Percentiles rank a stretch among this genome's conserved stretches.
phyloP scores from a whole-genome alignment of 2,113 vertebrate species.

The Narcine bancroftii region DNA sequence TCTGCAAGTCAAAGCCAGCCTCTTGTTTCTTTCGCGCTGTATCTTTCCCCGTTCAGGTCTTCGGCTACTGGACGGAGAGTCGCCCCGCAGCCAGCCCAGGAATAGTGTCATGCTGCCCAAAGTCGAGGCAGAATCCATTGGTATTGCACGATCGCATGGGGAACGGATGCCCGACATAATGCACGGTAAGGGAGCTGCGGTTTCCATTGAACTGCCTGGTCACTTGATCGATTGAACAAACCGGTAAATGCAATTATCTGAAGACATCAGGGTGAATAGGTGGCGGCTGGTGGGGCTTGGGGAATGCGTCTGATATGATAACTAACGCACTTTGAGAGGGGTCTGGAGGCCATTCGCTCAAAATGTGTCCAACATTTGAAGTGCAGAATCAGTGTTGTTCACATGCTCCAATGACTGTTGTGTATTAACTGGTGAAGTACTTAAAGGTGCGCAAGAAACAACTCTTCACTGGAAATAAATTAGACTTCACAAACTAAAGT shows the following conservation, averaged over 20 bases:
- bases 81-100: conserved; percentile 47
- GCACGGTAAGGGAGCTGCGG: conserved; percentile 75
- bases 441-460: not conserved
- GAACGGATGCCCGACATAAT: conserved; percentile 92
- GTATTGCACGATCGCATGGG: conserved; percentile 88
- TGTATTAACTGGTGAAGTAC: not conserved
- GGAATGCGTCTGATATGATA: not conserved
- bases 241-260: not conserved
- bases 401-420: too few species aligned
- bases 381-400: not conserved
- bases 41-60: conserved; percentile 16
- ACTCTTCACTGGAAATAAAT: not conserved
- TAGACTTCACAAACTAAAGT: not conserved
- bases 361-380: not conserved
- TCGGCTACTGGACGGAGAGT: conserved; percentile 54
- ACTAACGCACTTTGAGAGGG: not conserved
- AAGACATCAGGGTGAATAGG: not conserved
- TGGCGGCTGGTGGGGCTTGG: not conserved
- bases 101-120: conserved; percentile 95
- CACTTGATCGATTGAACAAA: not conserved
- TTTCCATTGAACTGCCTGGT: not conserved
- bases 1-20: not conserved
- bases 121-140: conserved; percentile 88
- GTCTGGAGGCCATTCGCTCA: not conserved
- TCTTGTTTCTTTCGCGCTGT: not conserved